Percentiles rank a stretch among this genome's conserved stretches.
These are phyloP conservation scores for Dolichomitus sp. DNA, from an alignment of 2,888 invertebrate species.

Conservation along the genomic window DNA sequence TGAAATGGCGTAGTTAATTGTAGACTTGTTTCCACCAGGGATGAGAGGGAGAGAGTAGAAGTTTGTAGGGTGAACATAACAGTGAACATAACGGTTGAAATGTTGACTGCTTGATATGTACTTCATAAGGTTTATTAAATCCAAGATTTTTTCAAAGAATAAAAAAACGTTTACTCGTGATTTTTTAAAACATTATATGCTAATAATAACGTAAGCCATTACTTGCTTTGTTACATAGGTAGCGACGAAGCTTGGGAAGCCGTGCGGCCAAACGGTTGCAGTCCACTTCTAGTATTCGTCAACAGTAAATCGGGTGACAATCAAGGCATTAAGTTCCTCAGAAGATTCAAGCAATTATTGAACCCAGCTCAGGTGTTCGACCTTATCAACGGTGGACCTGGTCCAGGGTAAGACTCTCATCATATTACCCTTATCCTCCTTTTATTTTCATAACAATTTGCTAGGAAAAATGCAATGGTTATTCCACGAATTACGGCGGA, in stretches of 20 bases:
- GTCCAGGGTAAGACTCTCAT: slow-evolving; percentile 90
- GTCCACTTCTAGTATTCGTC: slow-evolving; percentile 97
- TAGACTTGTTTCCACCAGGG: no score
- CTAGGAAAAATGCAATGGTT: no score
- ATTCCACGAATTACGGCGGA: no score
- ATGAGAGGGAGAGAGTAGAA: no score
- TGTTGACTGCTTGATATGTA: no score
- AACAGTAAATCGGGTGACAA: slow-evolving; percentile 99
- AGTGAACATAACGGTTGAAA: no score
- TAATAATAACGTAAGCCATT: slow-evolving; percentile 23
- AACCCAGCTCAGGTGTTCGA: slow-evolving; percentile 99
- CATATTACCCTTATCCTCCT: background rate
- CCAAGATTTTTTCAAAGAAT: no score
- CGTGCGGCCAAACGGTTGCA: slow-evolving; percentile 89
- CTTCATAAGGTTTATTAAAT: no score
- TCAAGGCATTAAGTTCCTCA: slow-evolving; percentile 98
- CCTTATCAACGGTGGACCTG: slow-evolving; percentile 94
- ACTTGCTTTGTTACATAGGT: slow-evolving; percentile 72
- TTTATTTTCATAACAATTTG: background rate
- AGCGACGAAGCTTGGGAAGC: slow-evolving; percentile 98
- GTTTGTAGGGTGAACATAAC: no score
- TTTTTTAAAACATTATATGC: no score
- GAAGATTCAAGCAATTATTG: slow-evolving; percentile 97
- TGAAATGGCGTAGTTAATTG: no score
- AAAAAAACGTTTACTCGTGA: no score